Base-by-base conservation (phyloP, 1,140 invertebrate genomes). In the Nephila pilipes region DNA sequence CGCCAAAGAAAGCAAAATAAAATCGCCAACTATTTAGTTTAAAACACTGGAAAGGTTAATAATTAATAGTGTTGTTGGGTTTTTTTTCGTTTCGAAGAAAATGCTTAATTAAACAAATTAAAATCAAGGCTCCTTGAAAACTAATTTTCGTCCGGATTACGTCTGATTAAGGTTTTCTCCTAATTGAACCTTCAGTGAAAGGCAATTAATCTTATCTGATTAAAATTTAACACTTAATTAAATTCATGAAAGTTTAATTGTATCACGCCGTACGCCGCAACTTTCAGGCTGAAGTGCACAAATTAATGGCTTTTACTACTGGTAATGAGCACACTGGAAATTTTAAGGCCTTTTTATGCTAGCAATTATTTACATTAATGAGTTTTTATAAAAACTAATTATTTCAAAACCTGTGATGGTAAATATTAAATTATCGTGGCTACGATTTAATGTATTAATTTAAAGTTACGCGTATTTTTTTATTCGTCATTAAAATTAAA, bases 191-290 rank as follows among this genome's bases (percentile, higher is more conserved):
- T 29, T 10, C 69, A 46, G 25, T 36, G 69, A 75, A 36, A 75
- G 69, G 69, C 29, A 29, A 75, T 75, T 75, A 75, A 75, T 75
- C 69, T 32, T 29, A 29, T 32, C 29, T 75, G 69, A 75, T 75
- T 75, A 75, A 75, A 75, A 75, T 75, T 46, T 36, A 75, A 75
- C 69, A 75, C 69, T 75, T 75, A 75, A 75, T 75, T 75, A 32
- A 75, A 75, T 75, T 75, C 69, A 75, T 75, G 69, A 75, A 75
- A 75, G 32, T 75, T 75, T 75, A 75, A 75, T 75, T 75, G 32
- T 75, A 75, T 75, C 69, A 75, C 69, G 69, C 32, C 69, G 29
- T 20, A 18, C 29, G 69, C 69, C 22, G 32, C 18, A 75, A 32
- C 29, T 36, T 29, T 75, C 69, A 75, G 10, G 32, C 6, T 75